Percentiles rank a stretch among this genome's conserved stretches.
Conservation (phyloP, 2,797 vertebrate species). For the Sebastes hubbsi region DNA sequence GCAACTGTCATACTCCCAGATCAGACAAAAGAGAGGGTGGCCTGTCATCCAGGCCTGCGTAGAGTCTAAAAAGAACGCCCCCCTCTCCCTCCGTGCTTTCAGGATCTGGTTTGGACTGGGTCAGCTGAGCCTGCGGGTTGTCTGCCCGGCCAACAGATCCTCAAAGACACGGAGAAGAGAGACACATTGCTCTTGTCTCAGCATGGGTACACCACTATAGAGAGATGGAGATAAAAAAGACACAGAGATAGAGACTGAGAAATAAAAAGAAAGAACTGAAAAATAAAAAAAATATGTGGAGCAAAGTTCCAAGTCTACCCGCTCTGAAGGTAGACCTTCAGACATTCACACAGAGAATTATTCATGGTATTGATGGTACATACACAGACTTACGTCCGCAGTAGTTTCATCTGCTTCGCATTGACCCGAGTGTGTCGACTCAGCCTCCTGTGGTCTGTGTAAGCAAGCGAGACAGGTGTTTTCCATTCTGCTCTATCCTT, state of each 20-base stretch:
- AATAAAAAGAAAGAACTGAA: neutral
- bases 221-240: slow-evolving; percentile 29
- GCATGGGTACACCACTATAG: slow-evolving; percentile 22
- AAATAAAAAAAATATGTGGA: neutral
- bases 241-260: neutral
- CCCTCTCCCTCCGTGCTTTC: slow-evolving; percentile 16
- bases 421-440: neutral
- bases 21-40: slow-evolving; percentile 49
- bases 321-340: slow-evolving; percentile 1
- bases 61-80: slow-evolving; percentile 38
- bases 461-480: slow-evolving; percentile 60
- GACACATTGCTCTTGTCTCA: slow-evolving; percentile 34
- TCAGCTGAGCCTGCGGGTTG: neutral
- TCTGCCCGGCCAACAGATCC: slow-evolving; percentile 35
- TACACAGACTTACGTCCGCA: neutral
- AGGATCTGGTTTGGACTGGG: slow-evolving; percentile 25
- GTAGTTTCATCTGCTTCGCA: slow-evolving; percentile 6
- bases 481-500: slow-evolving; percentile 50
- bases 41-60: slow-evolving; percentile 39
- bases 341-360: slow-evolving; percentile 13
- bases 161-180: slow-evolving; percentile 46
- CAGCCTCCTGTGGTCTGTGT: slow-evolving; percentile 19
- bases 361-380: slow-evolving; percentile 1
- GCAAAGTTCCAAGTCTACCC: neutral
- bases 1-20: slow-evolving; percentile 33